phyloP scores from a whole-genome alignment of 2,888 invertebrate species.

The Pammene aurita region DNA sequence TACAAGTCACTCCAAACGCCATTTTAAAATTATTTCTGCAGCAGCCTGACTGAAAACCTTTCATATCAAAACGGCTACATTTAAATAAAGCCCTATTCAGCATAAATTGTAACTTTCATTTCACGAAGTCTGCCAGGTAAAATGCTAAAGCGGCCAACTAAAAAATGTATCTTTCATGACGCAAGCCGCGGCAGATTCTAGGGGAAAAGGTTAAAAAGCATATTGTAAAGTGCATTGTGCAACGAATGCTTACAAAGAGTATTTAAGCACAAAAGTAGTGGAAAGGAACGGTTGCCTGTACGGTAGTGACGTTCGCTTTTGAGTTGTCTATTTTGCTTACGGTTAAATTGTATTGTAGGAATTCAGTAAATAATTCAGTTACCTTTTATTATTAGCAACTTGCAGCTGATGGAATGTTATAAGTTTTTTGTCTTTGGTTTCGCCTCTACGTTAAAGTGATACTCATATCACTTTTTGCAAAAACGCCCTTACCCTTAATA shows the following conservation, averaged over 20 bases:
- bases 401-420: too few relatives aligned
- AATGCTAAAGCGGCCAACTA: constrained; percentile 18
- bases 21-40: constrained; percentile 7
- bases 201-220: constrained; percentile 23
- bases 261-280: constrained; percentile 29
- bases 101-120: constrained; percentile 27
- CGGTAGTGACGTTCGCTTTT: not conserved
- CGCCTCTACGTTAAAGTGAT: too few relatives aligned
- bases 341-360: not conserved
- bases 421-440: too few relatives aligned
- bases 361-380: not conserved
- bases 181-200: constrained; percentile 20
- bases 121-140: constrained; percentile 16
- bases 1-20: not conserved
- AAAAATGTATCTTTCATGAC: constrained; percentile 32
- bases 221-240: constrained; percentile 31
- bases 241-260: constrained; percentile 29
- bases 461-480: too few relatives aligned
- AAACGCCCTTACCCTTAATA: too few relatives aligned
- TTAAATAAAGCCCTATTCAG: constrained; percentile 19
- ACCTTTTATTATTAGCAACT: not conserved
- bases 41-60: constrained; percentile 11
- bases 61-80: constrained; percentile 20
- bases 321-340: not conserved
- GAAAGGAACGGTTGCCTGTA: constrained; percentile 11